Percentiles rank a stretch among this genome's conserved stretches.
phyloP scores from a whole-genome alignment of 2,888 invertebrate genomes.

The Sinopyrophorus schimmeli region DNA sequence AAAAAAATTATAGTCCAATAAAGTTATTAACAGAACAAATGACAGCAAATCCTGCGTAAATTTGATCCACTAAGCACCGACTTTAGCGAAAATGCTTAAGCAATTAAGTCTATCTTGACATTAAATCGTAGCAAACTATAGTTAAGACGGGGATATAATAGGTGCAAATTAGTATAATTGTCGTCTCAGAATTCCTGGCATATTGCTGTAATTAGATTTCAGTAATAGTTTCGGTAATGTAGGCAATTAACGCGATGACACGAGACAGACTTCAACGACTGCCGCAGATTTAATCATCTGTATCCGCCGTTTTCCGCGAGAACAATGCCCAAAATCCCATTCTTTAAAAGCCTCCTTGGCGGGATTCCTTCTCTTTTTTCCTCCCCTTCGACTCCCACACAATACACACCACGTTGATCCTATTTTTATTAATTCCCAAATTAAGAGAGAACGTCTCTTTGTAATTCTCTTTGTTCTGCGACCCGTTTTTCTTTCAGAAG shows the following conservation, averaged over 20 bases:
- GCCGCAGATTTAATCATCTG: constrained; percentile 46
- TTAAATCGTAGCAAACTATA: constrained; percentile 46
- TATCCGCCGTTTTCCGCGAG: constrained; percentile 30
- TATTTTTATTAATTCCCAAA: constrained; percentile 22
- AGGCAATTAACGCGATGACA: constrained; percentile 52
- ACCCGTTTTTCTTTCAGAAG: constrained; percentile 7
- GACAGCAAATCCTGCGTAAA: constrained; percentile 22
- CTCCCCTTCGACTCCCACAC: constrained; percentile 11
- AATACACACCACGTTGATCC: constrained; percentile 16
- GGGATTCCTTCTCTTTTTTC: constrained; percentile 25
- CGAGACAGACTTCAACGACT: constrained; percentile 48
- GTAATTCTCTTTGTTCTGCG: constrained; percentile 13
- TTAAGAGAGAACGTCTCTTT: constrained; percentile 14
- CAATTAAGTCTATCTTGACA: constrained; percentile 50
- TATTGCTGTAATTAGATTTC: constrained; percentile 55
- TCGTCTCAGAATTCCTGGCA: constrained; percentile 53
- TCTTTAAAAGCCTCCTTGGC: constrained; percentile 25
- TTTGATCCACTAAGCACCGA: constrained; percentile 26
- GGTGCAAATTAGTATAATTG: constrained; percentile 55
- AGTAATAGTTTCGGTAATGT: constrained; percentile 53
- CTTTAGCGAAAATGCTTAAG: constrained; percentile 41
- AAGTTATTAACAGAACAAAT: no score
- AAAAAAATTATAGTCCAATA: no score
- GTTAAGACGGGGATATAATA: constrained; percentile 50
- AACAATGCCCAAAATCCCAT: constrained; percentile 27